Percentiles rank a stretch among this genome's conserved stretches.
phyloP scores from a whole-genome alignment of 2,888 invertebrate genomes.

The Parnassius glacialis region DNA sequence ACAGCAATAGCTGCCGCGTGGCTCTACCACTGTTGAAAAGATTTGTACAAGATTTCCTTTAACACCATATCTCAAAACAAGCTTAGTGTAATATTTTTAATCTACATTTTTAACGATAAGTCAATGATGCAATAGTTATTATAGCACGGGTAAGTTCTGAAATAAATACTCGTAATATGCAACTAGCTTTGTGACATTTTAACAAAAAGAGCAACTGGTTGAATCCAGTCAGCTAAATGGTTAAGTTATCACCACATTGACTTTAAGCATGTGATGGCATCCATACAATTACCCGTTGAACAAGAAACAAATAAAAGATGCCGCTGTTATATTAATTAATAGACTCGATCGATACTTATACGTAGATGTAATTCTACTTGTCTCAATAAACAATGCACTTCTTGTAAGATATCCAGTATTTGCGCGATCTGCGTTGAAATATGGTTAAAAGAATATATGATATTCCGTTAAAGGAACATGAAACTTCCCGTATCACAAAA shows the following conservation, averaged over 20 bases:
- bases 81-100: too few relatives aligned
- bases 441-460: neutral
- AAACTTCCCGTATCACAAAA: neutral
- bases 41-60: too few relatives aligned
- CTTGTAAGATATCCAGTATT: neutral
- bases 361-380: slow-evolving; percentile 1
- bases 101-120: too few relatives aligned
- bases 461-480: neutral
- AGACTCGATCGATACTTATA: slow-evolving; percentile 8
- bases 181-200: neutral
- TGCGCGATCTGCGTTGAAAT: neutral
- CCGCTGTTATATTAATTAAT: slow-evolving; percentile 39
- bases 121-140: too few relatives aligned
- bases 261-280: slow-evolving; percentile 38
- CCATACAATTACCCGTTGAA: slow-evolving; percentile 37
- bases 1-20: too few relatives aligned
- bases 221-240: slow-evolving; percentile 42
- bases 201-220: slow-evolving; percentile 11
- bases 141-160: too few relatives aligned
- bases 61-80: too few relatives aligned
- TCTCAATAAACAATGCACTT: neutral
- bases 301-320: slow-evolving; percentile 38
- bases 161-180: neutral
- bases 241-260: slow-evolving; percentile 47
- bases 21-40: too few relatives aligned